Conservation (phyloP, 2,113 vertebrate species). For the Anoura caudifer region DNA sequence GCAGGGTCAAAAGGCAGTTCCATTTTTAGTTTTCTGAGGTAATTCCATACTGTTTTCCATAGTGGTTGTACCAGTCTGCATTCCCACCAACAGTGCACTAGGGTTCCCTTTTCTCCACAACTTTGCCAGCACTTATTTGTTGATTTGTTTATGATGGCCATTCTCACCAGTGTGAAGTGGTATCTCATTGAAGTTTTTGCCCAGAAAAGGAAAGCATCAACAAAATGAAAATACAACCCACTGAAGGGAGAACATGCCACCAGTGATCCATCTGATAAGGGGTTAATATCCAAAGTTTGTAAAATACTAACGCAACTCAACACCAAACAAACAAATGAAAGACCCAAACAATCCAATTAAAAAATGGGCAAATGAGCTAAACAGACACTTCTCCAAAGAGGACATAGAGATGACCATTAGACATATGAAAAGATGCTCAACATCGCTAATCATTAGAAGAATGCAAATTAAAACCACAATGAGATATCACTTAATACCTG, state of each 20-base stretch:
- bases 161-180: too few relatives aligned
- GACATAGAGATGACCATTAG: neutral
- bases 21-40: too few relatives aligned
- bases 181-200: too few relatives aligned
- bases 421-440: neutral
- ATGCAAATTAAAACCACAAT: neutral
- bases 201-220: neutral
- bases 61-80: too few relatives aligned
- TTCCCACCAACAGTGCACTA: too few relatives aligned
- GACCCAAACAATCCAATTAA: neutral
- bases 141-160: too few relatives aligned
- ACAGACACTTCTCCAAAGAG: neutral
- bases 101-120: too few relatives aligned
- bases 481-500: neutral
- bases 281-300: neutral
- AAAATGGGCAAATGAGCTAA: neutral
- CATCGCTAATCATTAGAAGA: neutral
- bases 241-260: neutral
- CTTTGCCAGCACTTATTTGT: too few relatives aligned
- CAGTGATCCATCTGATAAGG: neutral
- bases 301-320: neutral
- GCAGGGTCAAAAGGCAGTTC: too few relatives aligned
- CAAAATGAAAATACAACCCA: neutral
- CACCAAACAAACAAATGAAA: neutral
- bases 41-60: too few relatives aligned